phyloP scores from a whole-genome alignment of 2,797 vertebrate genomes.

The Micromesistius poutassou region DNA sequence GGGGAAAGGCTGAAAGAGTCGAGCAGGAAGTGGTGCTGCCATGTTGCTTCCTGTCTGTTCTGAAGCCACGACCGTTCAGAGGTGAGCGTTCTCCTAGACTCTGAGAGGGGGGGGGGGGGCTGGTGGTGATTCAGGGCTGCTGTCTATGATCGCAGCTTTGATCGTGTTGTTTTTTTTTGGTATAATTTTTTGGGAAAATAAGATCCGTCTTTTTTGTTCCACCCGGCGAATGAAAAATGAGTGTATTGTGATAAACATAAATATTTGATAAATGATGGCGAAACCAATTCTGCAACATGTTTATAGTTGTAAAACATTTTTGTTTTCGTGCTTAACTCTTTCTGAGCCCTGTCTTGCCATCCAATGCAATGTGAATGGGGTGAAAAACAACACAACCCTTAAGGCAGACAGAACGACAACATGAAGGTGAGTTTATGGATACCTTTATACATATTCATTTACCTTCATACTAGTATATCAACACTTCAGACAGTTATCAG shows the following conservation, averaged over 20 bases:
- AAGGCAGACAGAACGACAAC: neutral
- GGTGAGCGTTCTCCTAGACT: conserved; percentile 9
- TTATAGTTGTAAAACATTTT: neutral
- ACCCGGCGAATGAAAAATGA: too few relatives aligned
- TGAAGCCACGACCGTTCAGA: conserved; percentile 17
- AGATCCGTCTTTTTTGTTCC: neutral
- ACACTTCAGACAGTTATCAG: too few relatives aligned
- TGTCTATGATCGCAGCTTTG: too few relatives aligned
- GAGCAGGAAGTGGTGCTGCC: neutral
- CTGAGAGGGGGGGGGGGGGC: neutral
- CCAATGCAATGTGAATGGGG: too few relatives aligned
- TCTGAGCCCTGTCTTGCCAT: too few relatives aligned
- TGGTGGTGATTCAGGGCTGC: too few relatives aligned
- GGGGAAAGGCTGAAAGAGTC: neutral
- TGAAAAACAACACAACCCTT: too few relatives aligned
- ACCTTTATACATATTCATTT: too few relatives aligned
- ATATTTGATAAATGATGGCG: neutral
- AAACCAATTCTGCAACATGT: neutral
- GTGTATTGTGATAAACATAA: too few relatives aligned
- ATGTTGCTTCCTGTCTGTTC: neutral
- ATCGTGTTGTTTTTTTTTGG: neutral
- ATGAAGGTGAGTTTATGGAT: neutral
- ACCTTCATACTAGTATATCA: too few relatives aligned
- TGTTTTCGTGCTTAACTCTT: too few relatives aligned
- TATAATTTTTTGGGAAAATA: neutral